Evolutionary conservation across 2,888 invertebrate genomes (phyloP), one percentile per base, ranked within the genome.

Genomic region (Scrobipalpa atriplicella): DNA sequence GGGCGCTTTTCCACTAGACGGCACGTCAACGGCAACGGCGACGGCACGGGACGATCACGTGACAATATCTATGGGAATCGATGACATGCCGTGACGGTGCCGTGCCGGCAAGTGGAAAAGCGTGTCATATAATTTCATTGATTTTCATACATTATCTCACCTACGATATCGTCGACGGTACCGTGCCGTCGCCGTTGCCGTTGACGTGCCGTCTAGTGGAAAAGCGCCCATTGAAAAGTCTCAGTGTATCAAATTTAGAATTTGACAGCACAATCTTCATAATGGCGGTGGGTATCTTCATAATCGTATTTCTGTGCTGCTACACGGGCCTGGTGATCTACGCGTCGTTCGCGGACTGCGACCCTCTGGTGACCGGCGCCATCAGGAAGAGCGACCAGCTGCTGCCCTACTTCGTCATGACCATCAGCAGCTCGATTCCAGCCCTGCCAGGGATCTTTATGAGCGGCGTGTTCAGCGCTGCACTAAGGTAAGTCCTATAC

Each of bases 301-400:
- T 93, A 10, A 94, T 98, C 36, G 94, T 98, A 0, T 94, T 95
- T 0, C 92, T 98, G 77, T 96, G 97, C 80, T 96, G 96, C 75
- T 96, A 96, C 78, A 96, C 97, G 64, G 98, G 98, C 0, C 92
- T 98, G 7, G 94, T 98, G 0, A 96, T 98, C 72, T 98, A 96
- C 82, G 97, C 98, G 0, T 95, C 95, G 1, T 98, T 97, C 79
- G 93, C 95, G 62, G 94, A 95, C 54, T 98, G 98, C 80, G 98
- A 98, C 87, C 98, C 98, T 0, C 90, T 98, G n/a, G 93, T 94
- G 6, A 95, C 95, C 13, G 95, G 95, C 62, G 94, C 95, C 67
- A 95, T 96, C 63, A 89, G 87, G 61, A 96, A 96, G 82, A 93
- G 95, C 41, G 96, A 96, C 77, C 96, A 97, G 87, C 82, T 97